Percentiles rank a stretch among this genome's conserved stretches.
phyloP scores from a whole-genome alignment of 2,113 vertebrate species.

The Mus spicilegus region DNA sequence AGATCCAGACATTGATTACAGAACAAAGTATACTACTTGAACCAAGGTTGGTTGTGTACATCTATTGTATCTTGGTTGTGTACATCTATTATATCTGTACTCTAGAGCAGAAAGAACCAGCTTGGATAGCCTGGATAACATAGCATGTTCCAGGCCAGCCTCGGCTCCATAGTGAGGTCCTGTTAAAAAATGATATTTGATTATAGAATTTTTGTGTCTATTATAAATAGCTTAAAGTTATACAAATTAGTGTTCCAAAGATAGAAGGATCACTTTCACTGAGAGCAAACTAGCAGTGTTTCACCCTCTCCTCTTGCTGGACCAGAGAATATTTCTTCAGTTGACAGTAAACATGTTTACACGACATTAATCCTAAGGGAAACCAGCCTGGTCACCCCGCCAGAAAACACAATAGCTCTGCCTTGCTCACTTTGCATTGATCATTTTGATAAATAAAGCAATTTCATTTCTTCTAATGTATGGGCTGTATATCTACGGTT shows the following conservation, averaged over 20 bases:
- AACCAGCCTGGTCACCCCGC: not conserved
- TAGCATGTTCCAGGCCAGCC: not conserved
- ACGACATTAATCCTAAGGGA: not conserved
- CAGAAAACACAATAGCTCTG: not conserved
- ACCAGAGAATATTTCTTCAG: not conserved
- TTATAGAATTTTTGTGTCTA: not conserved
- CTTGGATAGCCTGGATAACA: not conserved
- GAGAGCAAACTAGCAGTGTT: not conserved
- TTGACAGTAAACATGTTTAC: not conserved
- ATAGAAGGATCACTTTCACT: not conserved
- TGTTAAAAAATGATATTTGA: not conserved
- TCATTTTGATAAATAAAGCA: slow-evolving; percentile 44
- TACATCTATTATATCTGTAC: not conserved
- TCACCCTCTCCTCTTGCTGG: not conserved
- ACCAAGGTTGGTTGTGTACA: not conserved
- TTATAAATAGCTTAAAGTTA: not conserved
- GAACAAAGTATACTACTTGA: not conserved
- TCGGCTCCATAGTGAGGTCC: not conserved
- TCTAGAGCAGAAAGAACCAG: too few species aligned
- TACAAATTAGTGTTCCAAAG: not conserved
- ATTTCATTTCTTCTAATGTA: not conserved
- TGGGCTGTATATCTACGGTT: not conserved
- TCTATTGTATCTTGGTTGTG: not conserved
- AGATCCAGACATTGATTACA: not conserved
- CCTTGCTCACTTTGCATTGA: not conserved